phyloP scores from a whole-genome alignment of 2,113 vertebrate species.

The Silurus asotus region DNA sequence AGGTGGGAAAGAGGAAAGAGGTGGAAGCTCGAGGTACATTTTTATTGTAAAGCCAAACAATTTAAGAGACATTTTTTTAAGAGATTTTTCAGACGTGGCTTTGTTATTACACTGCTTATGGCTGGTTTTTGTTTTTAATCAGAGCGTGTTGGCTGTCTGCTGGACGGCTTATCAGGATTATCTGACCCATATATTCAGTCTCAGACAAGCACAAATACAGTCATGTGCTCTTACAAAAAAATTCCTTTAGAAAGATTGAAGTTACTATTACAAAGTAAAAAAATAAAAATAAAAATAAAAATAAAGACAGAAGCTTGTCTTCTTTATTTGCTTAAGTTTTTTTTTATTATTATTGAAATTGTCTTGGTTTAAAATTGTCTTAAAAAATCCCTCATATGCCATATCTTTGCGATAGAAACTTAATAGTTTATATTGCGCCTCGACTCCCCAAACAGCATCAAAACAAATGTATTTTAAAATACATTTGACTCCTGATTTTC shows the following conservation, averaged over 20 bases:
- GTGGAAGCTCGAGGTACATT: background rate
- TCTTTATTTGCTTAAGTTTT: background rate
- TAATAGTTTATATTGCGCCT: background rate
- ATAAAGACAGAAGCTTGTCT: background rate
- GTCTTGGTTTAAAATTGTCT: background rate
- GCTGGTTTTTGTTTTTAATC: background rate
- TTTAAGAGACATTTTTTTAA: too few relatives aligned
- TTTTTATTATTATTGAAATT: background rate
- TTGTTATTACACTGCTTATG: background rate
- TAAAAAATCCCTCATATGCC: too few relatives aligned
- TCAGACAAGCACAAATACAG: background rate
- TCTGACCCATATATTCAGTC: background rate
- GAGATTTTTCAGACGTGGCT: background rate
- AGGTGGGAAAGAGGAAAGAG: background rate
- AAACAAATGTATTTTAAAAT: background rate
- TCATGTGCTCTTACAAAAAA: background rate
- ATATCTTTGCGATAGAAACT: background rate
- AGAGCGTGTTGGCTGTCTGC: background rate
- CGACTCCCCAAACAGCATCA: background rate
- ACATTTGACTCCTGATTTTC: conserved; percentile 33
- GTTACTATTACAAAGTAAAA: background rate
- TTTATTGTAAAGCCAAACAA: background rate
- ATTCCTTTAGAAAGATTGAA: background rate
- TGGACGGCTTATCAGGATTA: background rate
- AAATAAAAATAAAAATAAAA: too few relatives aligned